Evolutionary conservation across 2,797 vertebrate species (phyloP).

Genomic region (Falco naumanni): DNA sequence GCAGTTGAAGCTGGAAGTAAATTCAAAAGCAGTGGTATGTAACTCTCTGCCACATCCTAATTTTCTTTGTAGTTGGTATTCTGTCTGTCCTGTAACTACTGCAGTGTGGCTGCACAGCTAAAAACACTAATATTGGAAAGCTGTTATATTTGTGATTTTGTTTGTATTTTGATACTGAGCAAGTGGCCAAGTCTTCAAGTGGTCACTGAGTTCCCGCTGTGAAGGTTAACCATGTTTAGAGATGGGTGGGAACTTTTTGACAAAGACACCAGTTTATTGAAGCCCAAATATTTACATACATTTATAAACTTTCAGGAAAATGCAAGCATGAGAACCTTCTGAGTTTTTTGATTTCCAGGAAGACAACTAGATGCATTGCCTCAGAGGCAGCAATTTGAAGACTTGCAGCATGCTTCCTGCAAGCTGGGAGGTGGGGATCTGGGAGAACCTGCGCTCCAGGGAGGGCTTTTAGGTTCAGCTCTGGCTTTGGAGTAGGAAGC

Average conservation of each 20-base stretch:
- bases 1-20: background rate
- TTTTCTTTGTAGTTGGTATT: background rate
- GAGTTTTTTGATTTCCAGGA: background rate
- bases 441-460: background rate
- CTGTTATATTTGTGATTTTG: background rate
- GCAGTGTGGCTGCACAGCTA: background rate
- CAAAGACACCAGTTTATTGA: background rate
- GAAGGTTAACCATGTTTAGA: background rate
- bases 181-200: background rate
- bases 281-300: background rate
- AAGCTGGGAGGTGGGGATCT: background rate
- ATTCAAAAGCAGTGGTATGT: background rate
- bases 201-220: background rate
- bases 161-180: background rate
- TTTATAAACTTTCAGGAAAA: background rate
- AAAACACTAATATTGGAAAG: background rate
- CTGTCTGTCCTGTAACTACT: background rate
- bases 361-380: background rate
- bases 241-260: background rate
- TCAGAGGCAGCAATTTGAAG: background rate
- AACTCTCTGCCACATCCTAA: background rate
- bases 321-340: background rate
- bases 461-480: background rate
- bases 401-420: background rate
- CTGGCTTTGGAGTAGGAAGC: background rate